Percentiles rank a stretch among this genome's conserved stretches.
phyloP scores from a whole-genome alignment of 2,888 invertebrate species.

The Cryptophagus acutangulus region DNA sequence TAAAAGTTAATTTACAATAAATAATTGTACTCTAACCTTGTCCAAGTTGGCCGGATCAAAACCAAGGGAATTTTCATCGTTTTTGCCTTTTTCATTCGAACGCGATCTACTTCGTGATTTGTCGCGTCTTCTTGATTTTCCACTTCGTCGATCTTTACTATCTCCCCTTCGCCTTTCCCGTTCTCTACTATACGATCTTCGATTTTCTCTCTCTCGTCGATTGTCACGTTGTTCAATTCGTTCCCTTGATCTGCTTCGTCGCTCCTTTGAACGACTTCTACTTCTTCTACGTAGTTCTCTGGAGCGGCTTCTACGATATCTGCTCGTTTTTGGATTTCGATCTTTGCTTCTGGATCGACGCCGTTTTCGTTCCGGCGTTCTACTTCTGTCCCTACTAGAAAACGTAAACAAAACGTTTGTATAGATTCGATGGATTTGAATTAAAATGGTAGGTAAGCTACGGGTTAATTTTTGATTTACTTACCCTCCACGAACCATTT shows the following conservation, averaged over 20 bases:
- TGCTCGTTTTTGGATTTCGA: slow-evolving; percentile 54
- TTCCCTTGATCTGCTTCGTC: slow-evolving; percentile 45
- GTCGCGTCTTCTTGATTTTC: slow-evolving; percentile 47
- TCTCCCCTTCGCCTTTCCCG: slow-evolving; percentile 52
- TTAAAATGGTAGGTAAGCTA: too few relatives aligned
- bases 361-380: slow-evolving; percentile 37
- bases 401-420: not conserved
- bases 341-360: slow-evolving; percentile 36
- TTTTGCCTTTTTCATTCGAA: slow-evolving; percentile 50
- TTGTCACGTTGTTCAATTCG: slow-evolving; percentile 45
- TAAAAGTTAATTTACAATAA: not conserved
- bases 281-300: slow-evolving; percentile 48
- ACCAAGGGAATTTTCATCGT: slow-evolving; percentile 55
- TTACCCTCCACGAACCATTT: slow-evolving; percentile 6
- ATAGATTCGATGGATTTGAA: not conserved
- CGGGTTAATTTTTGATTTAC: too few relatives aligned
- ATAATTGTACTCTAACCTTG: too few relatives aligned
- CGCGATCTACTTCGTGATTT: slow-evolving; percentile 43
- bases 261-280: slow-evolving; percentile 38
- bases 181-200: slow-evolving; percentile 37
- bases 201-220: slow-evolving; percentile 38
- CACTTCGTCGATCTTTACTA: slow-evolving; percentile 60
- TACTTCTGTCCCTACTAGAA: slow-evolving; percentile 38
- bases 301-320: slow-evolving; percentile 63
- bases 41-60: slow-evolving; percentile 72